These are phyloP conservation scores for Campodea augens DNA, from an alignment of 1,140 invertebrate genomes.

Conservation along the genomic window DNA sequence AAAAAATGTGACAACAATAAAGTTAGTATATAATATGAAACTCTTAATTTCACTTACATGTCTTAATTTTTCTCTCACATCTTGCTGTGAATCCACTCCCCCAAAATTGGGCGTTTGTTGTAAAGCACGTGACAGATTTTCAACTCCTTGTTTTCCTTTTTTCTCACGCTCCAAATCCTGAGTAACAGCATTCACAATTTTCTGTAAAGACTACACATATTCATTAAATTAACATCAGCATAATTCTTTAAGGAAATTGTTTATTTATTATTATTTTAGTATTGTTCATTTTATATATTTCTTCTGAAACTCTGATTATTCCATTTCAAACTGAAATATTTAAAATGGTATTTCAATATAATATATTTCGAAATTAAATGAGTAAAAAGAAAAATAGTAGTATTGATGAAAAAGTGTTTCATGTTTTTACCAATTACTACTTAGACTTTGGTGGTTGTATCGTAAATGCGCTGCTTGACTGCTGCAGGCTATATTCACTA, in stretches of 20 bases:
- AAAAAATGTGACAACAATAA: constrained; percentile 7
- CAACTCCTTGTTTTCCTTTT: constrained; percentile 63
- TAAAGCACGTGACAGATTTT: constrained; percentile 77
- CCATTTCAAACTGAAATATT: too few species aligned
- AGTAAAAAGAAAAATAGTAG: too few species aligned
- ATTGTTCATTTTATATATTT: not conserved
- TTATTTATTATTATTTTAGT: too few species aligned
- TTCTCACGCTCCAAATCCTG: constrained; percentile 68
- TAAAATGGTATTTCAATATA: too few species aligned
- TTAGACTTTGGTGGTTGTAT: too few species aligned
- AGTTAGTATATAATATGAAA: constrained; percentile 7
- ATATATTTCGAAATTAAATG: too few species aligned
- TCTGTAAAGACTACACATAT: constrained; percentile 43
- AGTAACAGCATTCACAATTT: constrained; percentile 59
- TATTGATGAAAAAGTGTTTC: too few species aligned
- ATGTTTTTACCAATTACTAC: too few species aligned
- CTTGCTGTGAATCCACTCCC: constrained; percentile 74
- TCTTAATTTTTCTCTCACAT: constrained; percentile 73
- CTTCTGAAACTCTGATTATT: not conserved
- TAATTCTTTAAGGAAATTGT: not conserved
- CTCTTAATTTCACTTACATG: constrained; percentile 66
- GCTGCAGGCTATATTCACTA: too few species aligned
- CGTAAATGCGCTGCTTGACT: too few species aligned
- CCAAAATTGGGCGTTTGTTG: constrained; percentile 75
- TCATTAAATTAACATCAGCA: constrained; percentile 9